These are phyloP conservation scores for Drosophila ambigua DNA, from an alignment of 1,140 invertebrate species.

Conservation along the genomic window DNA sequence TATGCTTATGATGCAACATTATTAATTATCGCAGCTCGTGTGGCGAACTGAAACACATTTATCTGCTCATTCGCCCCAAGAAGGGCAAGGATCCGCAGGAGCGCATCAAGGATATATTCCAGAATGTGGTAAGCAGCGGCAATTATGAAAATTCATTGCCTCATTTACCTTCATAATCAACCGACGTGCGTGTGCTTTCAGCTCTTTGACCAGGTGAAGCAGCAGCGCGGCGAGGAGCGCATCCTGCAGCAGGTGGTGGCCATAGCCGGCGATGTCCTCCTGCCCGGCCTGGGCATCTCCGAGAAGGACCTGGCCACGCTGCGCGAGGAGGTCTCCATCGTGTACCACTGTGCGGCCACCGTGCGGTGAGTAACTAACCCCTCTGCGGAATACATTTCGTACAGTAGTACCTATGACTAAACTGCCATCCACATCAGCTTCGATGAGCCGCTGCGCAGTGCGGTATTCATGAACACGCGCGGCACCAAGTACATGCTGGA, in stretches of 20 bases:
- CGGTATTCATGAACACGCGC: constrained; percentile 90
- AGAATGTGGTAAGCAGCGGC: constrained; percentile 85
- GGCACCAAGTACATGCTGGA: constrained; percentile 90
- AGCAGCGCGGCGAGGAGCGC: constrained; percentile 85
- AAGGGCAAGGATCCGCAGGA: constrained; percentile 90
- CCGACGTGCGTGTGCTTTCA: constrained; percentile 76
- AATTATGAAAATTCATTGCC: constrained; percentile 50
- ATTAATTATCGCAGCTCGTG: constrained; percentile 82
- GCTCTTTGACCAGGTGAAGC: constrained; percentile 91
- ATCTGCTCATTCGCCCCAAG: constrained; percentile 91
- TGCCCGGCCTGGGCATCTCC: constrained; percentile 90
- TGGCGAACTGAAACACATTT: constrained; percentile 89
- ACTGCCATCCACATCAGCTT: constrained; percentile 83
- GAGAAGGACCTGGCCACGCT: constrained; percentile 88
- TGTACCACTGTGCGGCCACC: constrained; percentile 97
- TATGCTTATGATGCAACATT: constrained; percentile 54
- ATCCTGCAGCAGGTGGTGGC: constrained; percentile 88
- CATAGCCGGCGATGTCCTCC: constrained; percentile 91
- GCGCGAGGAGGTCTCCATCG: constrained; percentile 89
- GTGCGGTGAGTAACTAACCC: constrained; percentile 84
- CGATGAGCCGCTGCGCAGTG: constrained; percentile 89
- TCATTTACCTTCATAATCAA: constrained; percentile 27
- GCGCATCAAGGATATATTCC: constrained; percentile 89
- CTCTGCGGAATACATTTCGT: background rate
- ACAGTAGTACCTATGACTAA: background rate